A percentile compares a stretch with the other conserved stretches of the same genome.
These are phyloP conservation scores for Archocentrus centrarchus DNA, from an alignment of 2,113 vertebrate species.

Conservation along the genomic window DNA sequence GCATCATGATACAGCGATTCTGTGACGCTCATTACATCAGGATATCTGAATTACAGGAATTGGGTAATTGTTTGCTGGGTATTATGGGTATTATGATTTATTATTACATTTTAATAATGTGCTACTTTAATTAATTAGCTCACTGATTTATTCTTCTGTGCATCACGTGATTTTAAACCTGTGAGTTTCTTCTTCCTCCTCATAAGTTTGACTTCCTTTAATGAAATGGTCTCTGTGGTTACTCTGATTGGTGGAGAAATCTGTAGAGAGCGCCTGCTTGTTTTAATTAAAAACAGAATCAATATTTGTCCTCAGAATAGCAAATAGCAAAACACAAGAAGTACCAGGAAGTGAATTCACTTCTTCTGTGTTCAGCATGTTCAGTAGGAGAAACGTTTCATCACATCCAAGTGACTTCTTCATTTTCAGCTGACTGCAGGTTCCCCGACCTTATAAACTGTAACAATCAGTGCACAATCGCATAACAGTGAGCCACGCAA, in stretches of 20 bases:
- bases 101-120: not conserved
- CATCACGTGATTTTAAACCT: not conserved
- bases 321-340: fast-evolving
- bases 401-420: not conserved
- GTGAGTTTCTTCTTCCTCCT: fast-evolving
- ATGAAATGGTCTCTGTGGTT: not conserved
- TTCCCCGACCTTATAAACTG: not conserved
- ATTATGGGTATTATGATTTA: not conserved
- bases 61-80: not conserved
- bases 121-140: not conserved
- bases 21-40: not conserved
- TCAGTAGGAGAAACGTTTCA: not conserved
- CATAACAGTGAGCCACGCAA: not conserved
- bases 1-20: not conserved
- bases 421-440: not conserved
- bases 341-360: not conserved
- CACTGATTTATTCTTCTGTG: not conserved
- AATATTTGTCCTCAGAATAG: not conserved
- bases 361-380: not conserved
- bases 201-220: not conserved
- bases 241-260: not conserved
- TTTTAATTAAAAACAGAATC: not conserved
- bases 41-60: not conserved
- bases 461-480: not conserved
- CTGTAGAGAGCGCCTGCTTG: not conserved